Percentiles rank a stretch among this genome's conserved stretches.
Evolutionary conservation across 2,113 vertebrate genomes (phyloP).

Genomic region (Lagopus leucura): DNA sequence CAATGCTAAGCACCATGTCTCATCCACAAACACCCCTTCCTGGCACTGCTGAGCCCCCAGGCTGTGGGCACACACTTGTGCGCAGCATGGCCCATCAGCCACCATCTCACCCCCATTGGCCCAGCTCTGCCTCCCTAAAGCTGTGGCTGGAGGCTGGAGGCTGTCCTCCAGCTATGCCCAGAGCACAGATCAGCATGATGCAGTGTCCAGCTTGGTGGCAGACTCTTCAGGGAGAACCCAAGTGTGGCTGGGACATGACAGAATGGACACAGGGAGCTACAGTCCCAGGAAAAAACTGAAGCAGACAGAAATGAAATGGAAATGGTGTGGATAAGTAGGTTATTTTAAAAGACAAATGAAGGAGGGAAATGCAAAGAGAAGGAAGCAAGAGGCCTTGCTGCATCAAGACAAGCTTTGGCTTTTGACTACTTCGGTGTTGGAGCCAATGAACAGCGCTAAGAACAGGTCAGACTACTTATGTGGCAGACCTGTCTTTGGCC

Average conservation of each 20-base stretch:
- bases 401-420: background rate
- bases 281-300: background rate
- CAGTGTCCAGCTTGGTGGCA: background rate
- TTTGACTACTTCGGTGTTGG: background rate
- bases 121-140: conserved; percentile 21
- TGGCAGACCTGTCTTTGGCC: background rate
- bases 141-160: conserved; percentile 4
- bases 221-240: rapidly evolving
- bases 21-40: background rate
- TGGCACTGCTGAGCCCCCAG: rapidly evolving
- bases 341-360: background rate
- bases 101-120: background rate
- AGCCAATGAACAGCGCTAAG: background rate
- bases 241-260: background rate
- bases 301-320: background rate
- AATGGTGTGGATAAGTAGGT: background rate
- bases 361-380: background rate
- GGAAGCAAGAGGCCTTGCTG: background rate
- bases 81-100: rapidly evolving
- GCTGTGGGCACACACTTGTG: rapidly evolving
- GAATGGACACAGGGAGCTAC: background rate
- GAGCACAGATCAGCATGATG: background rate
- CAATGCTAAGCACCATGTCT: background rate
- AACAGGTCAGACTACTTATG: background rate
- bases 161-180: background rate